Base-by-base conservation (phyloP, 1,140 invertebrate species). In the Ceratina calcarata region DNA sequence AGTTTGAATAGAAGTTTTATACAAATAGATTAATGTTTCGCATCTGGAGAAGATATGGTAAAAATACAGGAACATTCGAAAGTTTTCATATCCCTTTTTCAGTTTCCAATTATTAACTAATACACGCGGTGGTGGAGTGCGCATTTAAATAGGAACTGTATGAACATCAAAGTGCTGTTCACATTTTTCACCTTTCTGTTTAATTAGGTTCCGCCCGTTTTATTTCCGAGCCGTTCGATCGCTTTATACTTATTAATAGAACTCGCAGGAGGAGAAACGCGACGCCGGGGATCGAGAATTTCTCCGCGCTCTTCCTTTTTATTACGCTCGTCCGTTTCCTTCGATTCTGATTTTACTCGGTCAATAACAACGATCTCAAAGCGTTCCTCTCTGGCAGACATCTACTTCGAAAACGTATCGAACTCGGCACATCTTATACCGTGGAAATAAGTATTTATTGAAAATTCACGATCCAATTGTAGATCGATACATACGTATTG, bases 181-280 rank as follows among this genome's bases (percentile, higher is more conserved):
- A 32, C 62, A 64, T 73, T 73, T 73, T 73, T 45, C 45, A 49
- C 3, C 60, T 51, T 62, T 20, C 22, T 32, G 18, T 13, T 60
- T 60, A 60, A 60, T 71, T 74, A 64, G 32, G 18, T 64, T 2
- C 65, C 16, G 13, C 22, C 18, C 58, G 65, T 51, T 67, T 70
- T 70, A 37, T 57, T 70, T 70, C 70, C 18, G 20, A 45, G 10
- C 37, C 37, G 37, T 49, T 15, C 60, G 60, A 64, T 73, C 60
- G 22, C 4, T 27, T 74, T 49, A 73, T 62, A 73, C 60, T 73
- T 45, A 73, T 73, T 62, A 73, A 62, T 13, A 51, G 24, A 51
- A 73, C 71, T 73, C 58, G 16, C 37, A 3, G 12, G 16, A 20
- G 18, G 16, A n/a, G 45, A 37, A 24, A 3, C 22, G 71, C 16